These are phyloP conservation scores for Tachyglossus aculeatus DNA, from an alignment of 2,797 vertebrate species.

Conservation along the genomic window DNA sequence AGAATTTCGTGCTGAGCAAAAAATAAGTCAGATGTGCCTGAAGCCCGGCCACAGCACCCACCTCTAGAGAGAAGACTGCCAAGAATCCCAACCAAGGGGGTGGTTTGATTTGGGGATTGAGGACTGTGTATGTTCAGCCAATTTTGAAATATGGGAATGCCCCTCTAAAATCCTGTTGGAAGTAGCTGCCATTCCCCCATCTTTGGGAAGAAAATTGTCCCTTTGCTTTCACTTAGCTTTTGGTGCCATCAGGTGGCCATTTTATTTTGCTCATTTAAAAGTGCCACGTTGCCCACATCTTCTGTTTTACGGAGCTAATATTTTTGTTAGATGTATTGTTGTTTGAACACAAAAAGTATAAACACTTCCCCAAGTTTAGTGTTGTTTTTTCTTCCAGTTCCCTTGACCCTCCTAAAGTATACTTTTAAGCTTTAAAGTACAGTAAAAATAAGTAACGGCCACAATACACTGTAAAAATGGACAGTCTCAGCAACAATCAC, in stretches of 20 bases:
- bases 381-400: too few relatives aligned
- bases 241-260: conserved; percentile 31
- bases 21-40: not conserved
- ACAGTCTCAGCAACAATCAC: too few relatives aligned
- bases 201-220: not conserved
- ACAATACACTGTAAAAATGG: too few relatives aligned
- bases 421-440: too few relatives aligned
- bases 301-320: too few relatives aligned
- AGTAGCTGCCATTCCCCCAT: not conserved
- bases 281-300: not conserved
- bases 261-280: not conserved
- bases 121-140: not conserved
- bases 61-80: not conserved
- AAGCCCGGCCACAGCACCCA: not conserved
- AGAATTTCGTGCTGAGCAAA: too few relatives aligned
- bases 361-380: too few relatives aligned
- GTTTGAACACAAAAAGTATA: too few relatives aligned
- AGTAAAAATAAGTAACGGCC: too few relatives aligned
- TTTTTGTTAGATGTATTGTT: too few relatives aligned
- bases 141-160: not conserved
- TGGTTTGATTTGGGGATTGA: not conserved
- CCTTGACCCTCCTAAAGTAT: too few relatives aligned
- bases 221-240: not conserved
- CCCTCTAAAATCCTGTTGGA: not conserved
- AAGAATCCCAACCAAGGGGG: not conserved